Base-by-base conservation (phyloP, 1,140 invertebrate genomes). In the Drosophila persimilis region DNA sequence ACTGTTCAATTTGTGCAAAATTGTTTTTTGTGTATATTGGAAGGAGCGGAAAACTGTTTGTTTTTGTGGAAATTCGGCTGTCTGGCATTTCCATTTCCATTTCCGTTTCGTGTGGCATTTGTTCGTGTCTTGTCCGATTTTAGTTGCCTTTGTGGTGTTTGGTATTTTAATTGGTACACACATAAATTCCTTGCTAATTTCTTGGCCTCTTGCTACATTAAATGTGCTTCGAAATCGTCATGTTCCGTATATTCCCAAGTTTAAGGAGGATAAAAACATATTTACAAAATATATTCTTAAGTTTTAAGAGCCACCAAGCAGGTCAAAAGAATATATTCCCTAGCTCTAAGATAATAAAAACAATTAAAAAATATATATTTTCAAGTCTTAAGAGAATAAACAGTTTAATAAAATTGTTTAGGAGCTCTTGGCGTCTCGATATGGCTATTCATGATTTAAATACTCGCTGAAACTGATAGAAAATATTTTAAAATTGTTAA, bases 141-240 rank as follows among this genome's bases (percentile, higher is more conserved):
- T 56, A 74, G 50, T 39, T 65, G 57, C 71, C 75, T 39, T 39
- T 39, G 11, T 62, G 29, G 73, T 85, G 52, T 29, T 24, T 44
- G 80, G 76, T 61, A 84, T 85, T 84, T 84, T 80, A 84, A 84
- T 84, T 80, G 80, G 70, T 47, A 59, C 62, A 39, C 4, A 3
- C 35, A 80, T 73, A 80, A 84, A 84, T 84, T 85, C 55, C 61
- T 80, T 59, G 43, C 62, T 85, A 76, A 76, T 76, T 79, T 56
- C 46, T 45, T 62, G 52, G 59, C 52, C 41, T 22, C 26, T 26
- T 26, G 24, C 56, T 48, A 63, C 8, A 8, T 20, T 11, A 48
- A 43, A 65, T 26, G 31, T 54, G 50, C 47, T 58, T 50, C 24
- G 11, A 73, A 45, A 51, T 22, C 56, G 17, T 17, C 35, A 13